phyloP scores from a whole-genome alignment of 1,140 invertebrate species.

The Pygmarrhopalites habei region DNA sequence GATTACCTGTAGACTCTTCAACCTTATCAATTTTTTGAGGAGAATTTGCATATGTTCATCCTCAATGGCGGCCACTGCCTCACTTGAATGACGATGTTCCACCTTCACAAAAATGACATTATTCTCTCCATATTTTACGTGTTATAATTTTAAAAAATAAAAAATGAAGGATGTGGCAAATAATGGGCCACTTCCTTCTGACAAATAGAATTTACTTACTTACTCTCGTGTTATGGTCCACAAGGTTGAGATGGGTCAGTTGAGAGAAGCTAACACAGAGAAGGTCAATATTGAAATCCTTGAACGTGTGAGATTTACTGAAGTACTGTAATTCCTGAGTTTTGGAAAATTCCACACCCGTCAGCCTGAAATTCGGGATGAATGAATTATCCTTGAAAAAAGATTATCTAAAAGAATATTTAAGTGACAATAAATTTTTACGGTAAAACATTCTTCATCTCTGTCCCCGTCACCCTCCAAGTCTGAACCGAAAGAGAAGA shows the following conservation, averaged over 20 bases:
- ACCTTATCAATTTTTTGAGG: constrained; percentile 14
- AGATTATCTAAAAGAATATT: too few relatives aligned
- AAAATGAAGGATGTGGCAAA: too few relatives aligned
- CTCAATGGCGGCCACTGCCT: constrained; percentile 35
- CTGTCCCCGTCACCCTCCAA: constrained; percentile 14
- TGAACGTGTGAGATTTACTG: constrained; percentile 32
- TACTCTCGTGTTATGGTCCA: constrained; percentile 35
- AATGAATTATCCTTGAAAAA: too few relatives aligned
- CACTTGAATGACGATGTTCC: constrained; percentile 28
- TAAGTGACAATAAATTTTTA: too few relatives aligned
- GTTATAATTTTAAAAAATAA: too few relatives aligned
- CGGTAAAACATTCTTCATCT: constrained; percentile 22
- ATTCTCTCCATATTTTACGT: too few relatives aligned
- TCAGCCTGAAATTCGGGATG: too few relatives aligned
- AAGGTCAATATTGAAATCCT: constrained; percentile 31
- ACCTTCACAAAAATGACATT: too few relatives aligned
- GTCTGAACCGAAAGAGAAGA: constrained; percentile 21
- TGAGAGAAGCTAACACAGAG: constrained; percentile 17
- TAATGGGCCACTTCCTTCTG: too few relatives aligned
- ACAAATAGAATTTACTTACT: too few relatives aligned
- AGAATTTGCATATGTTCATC: constrained; percentile 35
- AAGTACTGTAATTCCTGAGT: constrained; percentile 35
- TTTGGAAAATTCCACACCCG: too few relatives aligned
- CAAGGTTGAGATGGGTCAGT: constrained; percentile 33
- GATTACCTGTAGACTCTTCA: constrained; percentile 26